Conservation (phyloP, 2,113 vertebrate species). For the Emydocephalus ijimae region DNA sequence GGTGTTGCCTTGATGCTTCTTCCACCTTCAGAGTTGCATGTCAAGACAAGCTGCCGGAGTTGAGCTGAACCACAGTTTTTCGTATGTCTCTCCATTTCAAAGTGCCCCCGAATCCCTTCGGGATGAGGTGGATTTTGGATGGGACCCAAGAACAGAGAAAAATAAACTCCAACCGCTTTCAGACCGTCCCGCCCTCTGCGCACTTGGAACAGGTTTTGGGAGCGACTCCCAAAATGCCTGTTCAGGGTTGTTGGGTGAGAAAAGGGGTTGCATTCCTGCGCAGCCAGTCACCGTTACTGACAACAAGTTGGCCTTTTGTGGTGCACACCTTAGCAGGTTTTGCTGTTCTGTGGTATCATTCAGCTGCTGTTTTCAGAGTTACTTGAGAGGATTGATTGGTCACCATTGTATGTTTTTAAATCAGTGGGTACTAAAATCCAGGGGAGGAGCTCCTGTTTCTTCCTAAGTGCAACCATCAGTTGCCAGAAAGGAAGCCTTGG, state of each 20-base stretch:
- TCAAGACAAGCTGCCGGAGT: neutral
- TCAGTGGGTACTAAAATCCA: slow-evolving; percentile 49
- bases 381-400: slow-evolving; percentile 56
- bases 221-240: neutral
- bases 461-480: slow-evolving; percentile 14
- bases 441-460: neutral
- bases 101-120: neutral
- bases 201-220: neutral
- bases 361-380: slow-evolving; percentile 2
- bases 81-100: neutral
- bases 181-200: neutral
- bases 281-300: neutral
- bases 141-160: neutral
- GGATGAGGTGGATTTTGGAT: neutral
- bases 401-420: neutral
- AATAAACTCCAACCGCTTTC: neutral
- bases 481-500: slow-evolving; percentile 20
- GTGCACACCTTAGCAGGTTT: neutral
- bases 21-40: neutral
- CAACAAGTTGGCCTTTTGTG: neutral
- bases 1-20: neutral
- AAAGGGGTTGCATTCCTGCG: neutral
- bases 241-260: slow-evolving; percentile 61
- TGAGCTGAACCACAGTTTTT: neutral
- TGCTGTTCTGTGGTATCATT: neutral